Percentiles rank a stretch among this genome's conserved stretches.
These are phyloP conservation scores for Mamestra configurata DNA, from an alignment of 1,140 invertebrate species.

Conservation along the genomic window DNA sequence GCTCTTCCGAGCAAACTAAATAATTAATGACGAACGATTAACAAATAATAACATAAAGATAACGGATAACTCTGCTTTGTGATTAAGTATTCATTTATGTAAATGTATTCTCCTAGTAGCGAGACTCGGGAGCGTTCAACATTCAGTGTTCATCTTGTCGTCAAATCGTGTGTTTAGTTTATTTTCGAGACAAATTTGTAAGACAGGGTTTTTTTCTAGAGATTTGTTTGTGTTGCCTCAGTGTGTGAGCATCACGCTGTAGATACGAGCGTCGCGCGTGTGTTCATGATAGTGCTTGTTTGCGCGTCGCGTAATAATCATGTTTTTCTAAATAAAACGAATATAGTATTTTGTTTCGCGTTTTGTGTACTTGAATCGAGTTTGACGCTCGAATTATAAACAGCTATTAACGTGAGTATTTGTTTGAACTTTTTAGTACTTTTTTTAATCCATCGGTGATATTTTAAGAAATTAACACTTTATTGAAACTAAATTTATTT, in stretches of 20 bases:
- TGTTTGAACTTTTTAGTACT: not conserved
- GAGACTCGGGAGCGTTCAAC: constrained; percentile 44
- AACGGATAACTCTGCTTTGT: constrained; percentile 44
- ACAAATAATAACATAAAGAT: constrained; percentile 52
- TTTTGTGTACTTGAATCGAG: constrained; percentile 19
- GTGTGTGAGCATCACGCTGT: constrained; percentile 63
- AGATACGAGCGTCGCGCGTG: constrained; percentile 69
- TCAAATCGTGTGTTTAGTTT: constrained; percentile 52
- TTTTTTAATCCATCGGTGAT: not conserved
- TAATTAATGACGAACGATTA: constrained; percentile 48
- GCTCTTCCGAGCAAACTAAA: constrained; percentile 13
- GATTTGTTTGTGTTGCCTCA: constrained; percentile 31
- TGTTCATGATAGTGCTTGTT: constrained; percentile 72
- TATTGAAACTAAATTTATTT: too few species aligned
- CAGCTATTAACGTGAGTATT: constrained; percentile 28
- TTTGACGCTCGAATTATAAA: not conserved
- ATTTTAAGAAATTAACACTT: too few species aligned
- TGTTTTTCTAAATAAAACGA: constrained; percentile 60
- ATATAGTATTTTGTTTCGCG: constrained; percentile 5
- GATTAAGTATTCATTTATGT: constrained; percentile 63
- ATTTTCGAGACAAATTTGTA: constrained; percentile 14
- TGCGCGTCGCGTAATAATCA: constrained; percentile 67
- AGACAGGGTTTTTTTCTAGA: constrained; percentile 3
- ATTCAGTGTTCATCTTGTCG: constrained; percentile 56
- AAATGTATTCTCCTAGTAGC: constrained; percentile 47